Conservation (phyloP, 2,888 invertebrate species). For the Lithodes maja region DNA sequence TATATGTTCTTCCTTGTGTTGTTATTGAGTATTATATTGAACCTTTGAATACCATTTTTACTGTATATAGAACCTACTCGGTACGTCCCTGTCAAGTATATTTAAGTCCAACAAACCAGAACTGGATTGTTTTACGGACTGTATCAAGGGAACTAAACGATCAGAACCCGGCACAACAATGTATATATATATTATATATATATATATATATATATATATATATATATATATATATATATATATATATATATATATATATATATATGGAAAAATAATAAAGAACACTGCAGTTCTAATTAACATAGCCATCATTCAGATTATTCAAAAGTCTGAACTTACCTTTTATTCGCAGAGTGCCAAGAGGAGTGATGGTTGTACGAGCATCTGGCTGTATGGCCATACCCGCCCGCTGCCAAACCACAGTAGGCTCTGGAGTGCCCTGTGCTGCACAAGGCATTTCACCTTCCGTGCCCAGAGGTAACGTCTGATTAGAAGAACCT, state of each 20-base stretch:
- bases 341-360: constrained; percentile 85
- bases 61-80: too few species aligned
- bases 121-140: too few species aligned
- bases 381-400: constrained; percentile 75
- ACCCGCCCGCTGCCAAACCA: constrained; percentile 87
- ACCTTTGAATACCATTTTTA: too few species aligned
- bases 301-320: background rate
- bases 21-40: too few species aligned
- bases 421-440: constrained; percentile 81
- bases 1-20: too few species aligned
- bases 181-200: too few species aligned
- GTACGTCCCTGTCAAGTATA: too few species aligned
- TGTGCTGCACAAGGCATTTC: constrained; percentile 85
- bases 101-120: too few species aligned
- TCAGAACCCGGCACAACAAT: too few species aligned
- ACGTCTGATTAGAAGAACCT: constrained; percentile 91
- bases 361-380: constrained; percentile 79
- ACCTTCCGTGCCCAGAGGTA: constrained; percentile 85
- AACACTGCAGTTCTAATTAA: background rate
- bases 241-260: constrained; percentile 34
- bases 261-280: constrained; percentile 9
- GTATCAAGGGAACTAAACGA: too few species aligned
- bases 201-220: too few species aligned
- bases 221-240: too few species aligned
- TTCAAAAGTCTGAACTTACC: constrained; percentile 76